Base-by-base conservation (phyloP, 2,113 vertebrate genomes). In the Chitala chitala region DNA sequence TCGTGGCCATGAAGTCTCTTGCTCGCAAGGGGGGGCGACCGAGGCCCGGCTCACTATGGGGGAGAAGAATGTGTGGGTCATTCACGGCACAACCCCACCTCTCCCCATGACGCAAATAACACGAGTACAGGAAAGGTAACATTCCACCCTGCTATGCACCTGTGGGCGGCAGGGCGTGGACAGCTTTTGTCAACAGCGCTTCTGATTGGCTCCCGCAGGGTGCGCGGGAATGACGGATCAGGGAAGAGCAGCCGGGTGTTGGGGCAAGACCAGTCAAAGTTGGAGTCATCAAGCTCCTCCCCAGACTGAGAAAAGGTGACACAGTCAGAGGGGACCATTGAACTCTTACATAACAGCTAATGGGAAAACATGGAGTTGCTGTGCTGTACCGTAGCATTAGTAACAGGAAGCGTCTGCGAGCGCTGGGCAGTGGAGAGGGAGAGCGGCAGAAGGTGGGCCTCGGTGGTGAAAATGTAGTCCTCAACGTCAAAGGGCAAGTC, bases 1-100 rank as follows among this genome's bases (percentile, higher is more conserved):
- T 98, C 87, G 94, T 98, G 75, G 96, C 95, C 97, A 98, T 98
- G 84, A 99, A 99, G 86, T 99, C 97, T 83, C 96, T 92, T 80
- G 97, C 97, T 87, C 97, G 92, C 74, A 99, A 29, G 0, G 95
- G 97, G 71, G 94, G 94, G 75, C 89, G 93, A 68, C 94, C 92
- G 89, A 90, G 82, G 6, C 88, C 94, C 76, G 88, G 87, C 73
- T 91, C 89, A 55, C 91, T 90, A 71, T 31, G 1, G 29, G 74
- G 44, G 46, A 40, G 64, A 40, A 50, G 54, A 36, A n/a, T 7
- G 26, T 48, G 15, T 3, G 42, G 33, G 9, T 51, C 22, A 68
- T 3, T 33, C 24, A 29, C 50, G 24, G 33, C 36, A 38, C 13
- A 8, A 1, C 20, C 29, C 20, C 59, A 29, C 8, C 15, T 33